Percentiles rank a stretch among this genome's conserved stretches.
Evolutionary conservation across 2,113 vertebrate species (phyloP).

Genomic region (Nansenia antarctica): DNA sequence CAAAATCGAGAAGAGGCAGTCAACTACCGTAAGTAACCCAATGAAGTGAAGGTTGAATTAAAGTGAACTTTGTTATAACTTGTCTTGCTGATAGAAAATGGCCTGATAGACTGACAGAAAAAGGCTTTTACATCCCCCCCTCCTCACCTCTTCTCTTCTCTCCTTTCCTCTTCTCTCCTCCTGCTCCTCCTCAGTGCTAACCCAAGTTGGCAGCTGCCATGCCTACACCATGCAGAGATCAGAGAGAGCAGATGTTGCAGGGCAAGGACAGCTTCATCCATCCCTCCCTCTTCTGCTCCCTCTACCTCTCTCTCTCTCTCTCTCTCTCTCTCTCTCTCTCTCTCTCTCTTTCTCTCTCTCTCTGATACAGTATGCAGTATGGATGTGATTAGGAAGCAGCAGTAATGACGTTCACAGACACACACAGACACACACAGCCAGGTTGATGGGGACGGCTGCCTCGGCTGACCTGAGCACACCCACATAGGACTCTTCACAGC

Average conservation of each 20-base stretch:
- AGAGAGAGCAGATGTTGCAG: constrained; percentile 22
- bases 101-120: too few species aligned
- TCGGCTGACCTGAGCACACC: constrained; percentile 8
- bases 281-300: not conserved
- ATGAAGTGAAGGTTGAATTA: too few species aligned
- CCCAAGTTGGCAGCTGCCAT: constrained; percentile 1
- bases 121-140: not conserved
- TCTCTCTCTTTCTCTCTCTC: not conserved
- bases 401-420: constrained; percentile 15
- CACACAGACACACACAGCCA: too few species aligned
- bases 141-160: not conserved
- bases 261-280: not conserved
- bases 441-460: constrained; percentile 3
- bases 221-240: not conserved
- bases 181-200: constrained; percentile 14
- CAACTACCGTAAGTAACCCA: too few species aligned
- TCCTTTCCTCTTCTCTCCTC: not conserved
- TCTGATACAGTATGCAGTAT: constrained; percentile 13
- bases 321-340: not conserved
- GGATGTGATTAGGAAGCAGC: constrained; percentile 35
- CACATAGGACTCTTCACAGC: too few species aligned
- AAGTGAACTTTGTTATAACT: too few species aligned
- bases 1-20: too few species aligned
- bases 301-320: not conserved
- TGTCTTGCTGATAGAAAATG: too few species aligned